Percentiles rank a stretch among this genome's conserved stretches.
phyloP scores from a whole-genome alignment of 2,113 vertebrate species.

The Scophthalmus maximus region DNA sequence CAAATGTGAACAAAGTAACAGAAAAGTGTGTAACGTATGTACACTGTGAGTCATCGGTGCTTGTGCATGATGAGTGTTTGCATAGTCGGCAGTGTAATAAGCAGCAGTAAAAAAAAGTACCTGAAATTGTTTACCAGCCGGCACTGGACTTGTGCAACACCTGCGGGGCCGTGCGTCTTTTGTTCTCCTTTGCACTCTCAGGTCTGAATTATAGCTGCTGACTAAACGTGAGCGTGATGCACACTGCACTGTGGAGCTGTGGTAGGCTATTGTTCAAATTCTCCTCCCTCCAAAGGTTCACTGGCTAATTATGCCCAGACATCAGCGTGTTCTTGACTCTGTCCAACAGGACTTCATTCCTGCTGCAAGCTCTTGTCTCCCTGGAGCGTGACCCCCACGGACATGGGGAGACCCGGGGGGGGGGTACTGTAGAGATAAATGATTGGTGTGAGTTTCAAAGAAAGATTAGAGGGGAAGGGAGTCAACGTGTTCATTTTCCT shows the following conservation, averaged over 20 bases:
- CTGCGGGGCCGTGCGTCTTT: constrained; percentile 20
- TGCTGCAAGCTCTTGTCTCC: constrained; percentile 36
- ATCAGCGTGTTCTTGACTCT: constrained; percentile 37
- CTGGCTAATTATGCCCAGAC: constrained; percentile 38
- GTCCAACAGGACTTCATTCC: constrained; percentile 45
- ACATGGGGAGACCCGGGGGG: not conserved
- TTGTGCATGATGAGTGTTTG: not conserved
- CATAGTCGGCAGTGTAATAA: not conserved
- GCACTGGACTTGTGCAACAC: constrained; percentile 20
- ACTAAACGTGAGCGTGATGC: constrained; percentile 10
- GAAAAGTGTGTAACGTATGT: not conserved
- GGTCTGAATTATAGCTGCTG: constrained; percentile 28
- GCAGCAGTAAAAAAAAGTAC: constrained; percentile 5
- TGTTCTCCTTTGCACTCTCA: constrained; percentile 27
- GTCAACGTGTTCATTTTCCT: not conserved
- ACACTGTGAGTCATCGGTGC: not conserved
- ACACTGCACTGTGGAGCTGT: not conserved
- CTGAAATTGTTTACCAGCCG: constrained; percentile 8
- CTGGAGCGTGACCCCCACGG: constrained; percentile 39
- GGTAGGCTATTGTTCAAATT: constrained; percentile 28
- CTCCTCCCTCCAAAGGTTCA: constrained; percentile 30
- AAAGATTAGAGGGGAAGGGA: constrained; percentile 5
- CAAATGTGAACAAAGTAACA: not conserved
- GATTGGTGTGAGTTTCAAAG: not conserved
- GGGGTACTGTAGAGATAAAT: not conserved